Evolutionary conservation across 2,113 vertebrate genomes (phyloP).

Genomic region (Tenebrosternarchus preto): DNA sequence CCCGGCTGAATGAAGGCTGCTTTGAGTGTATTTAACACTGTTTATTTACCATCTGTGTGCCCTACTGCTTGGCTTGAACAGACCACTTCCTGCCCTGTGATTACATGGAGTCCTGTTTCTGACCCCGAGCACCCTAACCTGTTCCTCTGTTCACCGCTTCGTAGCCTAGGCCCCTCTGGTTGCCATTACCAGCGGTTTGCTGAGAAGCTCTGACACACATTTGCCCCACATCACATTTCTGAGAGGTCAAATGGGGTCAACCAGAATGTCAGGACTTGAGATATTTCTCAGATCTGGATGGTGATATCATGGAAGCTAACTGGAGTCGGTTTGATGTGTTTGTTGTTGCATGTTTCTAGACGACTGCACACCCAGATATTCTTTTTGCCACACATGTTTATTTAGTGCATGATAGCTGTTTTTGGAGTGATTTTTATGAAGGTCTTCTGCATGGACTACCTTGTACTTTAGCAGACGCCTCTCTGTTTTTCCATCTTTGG

Average conservation of each 20-base stretch:
- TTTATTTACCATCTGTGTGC: conserved; percentile 42
- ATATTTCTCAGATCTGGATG: conserved; percentile 33
- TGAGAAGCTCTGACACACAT: conserved; percentile 37
- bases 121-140: conserved; percentile 32
- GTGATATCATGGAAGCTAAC: conserved; percentile 30
- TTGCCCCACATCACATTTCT: conserved; percentile 36
- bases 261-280: conserved; percentile 34
- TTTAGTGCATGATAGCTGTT: conserved; percentile 2
- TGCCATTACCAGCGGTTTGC: conserved; percentile 35
- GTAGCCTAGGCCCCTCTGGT: conserved; percentile 20
- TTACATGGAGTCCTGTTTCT: conserved; percentile 35
- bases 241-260: conserved; percentile 40
- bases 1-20: conserved; percentile 1
- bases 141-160: conserved; percentile 15
- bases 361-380: neutral
- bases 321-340: conserved; percentile 17
- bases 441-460: neutral
- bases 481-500: conserved; percentile 21
- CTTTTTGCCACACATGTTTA: neutral
- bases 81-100: conserved; percentile 47
- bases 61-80: conserved; percentile 36
- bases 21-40: conserved; percentile 37
- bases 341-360: conserved; percentile 29
- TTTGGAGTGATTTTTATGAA: conserved; percentile 4
- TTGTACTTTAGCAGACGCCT: neutral